Conservation (phyloP, 1,140 invertebrate species). For the Drosophila orena region DNA sequence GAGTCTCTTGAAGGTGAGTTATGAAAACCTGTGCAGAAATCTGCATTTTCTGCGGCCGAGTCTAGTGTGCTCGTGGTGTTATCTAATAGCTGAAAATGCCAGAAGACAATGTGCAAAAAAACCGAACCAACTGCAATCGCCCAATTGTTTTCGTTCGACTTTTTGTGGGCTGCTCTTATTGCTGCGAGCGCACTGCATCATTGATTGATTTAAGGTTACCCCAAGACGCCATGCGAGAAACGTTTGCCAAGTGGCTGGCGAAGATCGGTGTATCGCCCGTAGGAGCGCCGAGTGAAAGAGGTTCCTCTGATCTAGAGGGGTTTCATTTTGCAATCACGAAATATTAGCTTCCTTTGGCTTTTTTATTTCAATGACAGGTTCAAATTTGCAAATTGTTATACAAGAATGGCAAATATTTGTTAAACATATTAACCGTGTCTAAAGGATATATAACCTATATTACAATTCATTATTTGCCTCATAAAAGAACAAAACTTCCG, state of each 20-base stretch:
- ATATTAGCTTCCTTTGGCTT: no score
- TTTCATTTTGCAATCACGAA: background rate
- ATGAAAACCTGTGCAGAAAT: background rate
- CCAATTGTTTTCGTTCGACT: slow-evolving; percentile 28
- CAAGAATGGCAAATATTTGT: no score
- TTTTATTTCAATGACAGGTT: no score
- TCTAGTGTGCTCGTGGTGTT: slow-evolving; percentile 33
- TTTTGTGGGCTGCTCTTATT: slow-evolving; percentile 57
- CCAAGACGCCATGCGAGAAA: slow-evolving; percentile 59
- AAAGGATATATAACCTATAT: no score
- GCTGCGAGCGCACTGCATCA: slow-evolving; percentile 49
- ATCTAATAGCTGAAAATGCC: slow-evolving; percentile 61
- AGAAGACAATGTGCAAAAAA: slow-evolving; percentile 40
- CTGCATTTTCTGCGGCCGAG: background rate
- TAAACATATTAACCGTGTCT: no score
- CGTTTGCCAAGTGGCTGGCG: slow-evolving; percentile 57
- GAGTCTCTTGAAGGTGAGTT: slow-evolving; percentile 75
- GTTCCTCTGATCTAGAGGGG: background rate
- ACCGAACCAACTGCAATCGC: slow-evolving; percentile 33
- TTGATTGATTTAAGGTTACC: slow-evolving; percentile 81
- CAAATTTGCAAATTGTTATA: no score
- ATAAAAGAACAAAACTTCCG: no score
- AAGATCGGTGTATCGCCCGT: slow-evolving; percentile 12
- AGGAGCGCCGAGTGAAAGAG: slow-evolving; percentile 6
- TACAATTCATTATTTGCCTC: no score